A percentile compares a stretch with the other conserved stretches of the same genome.
These are phyloP conservation scores for Drosophila oshimai DNA, from an alignment of 1,140 invertebrate species.

Conservation along the genomic window DNA sequence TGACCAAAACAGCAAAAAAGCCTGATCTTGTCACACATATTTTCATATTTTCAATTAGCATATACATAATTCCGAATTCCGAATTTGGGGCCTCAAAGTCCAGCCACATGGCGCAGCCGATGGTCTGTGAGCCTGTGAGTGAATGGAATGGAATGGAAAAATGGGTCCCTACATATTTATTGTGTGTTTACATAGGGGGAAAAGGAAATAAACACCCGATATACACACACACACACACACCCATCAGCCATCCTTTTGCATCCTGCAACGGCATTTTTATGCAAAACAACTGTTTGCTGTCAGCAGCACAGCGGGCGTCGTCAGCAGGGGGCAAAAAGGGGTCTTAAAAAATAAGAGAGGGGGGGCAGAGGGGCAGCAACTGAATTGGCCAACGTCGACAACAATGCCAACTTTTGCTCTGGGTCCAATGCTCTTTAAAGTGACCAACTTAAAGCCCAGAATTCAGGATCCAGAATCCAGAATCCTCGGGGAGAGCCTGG, in stretches of 20 bases:
- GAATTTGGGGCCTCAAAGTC: background rate
- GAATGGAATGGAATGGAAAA: background rate
- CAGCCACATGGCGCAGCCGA: background rate
- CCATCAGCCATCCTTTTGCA: constrained; percentile 6
- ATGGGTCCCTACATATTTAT: constrained; percentile 48
- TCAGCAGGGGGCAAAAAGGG: background rate
- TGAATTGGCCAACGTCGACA: constrained; percentile 11
- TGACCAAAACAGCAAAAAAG: background rate
- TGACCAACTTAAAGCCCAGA: background rate
- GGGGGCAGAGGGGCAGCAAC: background rate
- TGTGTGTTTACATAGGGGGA: constrained; percentile 48
- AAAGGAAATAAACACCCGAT: constrained; percentile 27
- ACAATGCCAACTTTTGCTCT: background rate
- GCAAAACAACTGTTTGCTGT: constrained; percentile 79
- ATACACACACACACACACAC: background rate
- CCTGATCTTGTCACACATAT: constrained; percentile 1
- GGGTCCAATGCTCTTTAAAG: constrained; percentile 1
- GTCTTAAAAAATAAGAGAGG: too few species aligned
- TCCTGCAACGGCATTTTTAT: constrained; percentile 73
- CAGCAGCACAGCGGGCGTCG: constrained; percentile 58
- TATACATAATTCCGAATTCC: constrained; percentile 14
- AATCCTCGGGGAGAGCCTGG: too few species aligned
- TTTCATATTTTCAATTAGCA: constrained; percentile 23
- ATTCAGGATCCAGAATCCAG: too few species aligned
- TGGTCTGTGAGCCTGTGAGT: background rate